Conservation (phyloP, 64 coral and sea anemone genomes). For the Acropora tenuis region DNA sequence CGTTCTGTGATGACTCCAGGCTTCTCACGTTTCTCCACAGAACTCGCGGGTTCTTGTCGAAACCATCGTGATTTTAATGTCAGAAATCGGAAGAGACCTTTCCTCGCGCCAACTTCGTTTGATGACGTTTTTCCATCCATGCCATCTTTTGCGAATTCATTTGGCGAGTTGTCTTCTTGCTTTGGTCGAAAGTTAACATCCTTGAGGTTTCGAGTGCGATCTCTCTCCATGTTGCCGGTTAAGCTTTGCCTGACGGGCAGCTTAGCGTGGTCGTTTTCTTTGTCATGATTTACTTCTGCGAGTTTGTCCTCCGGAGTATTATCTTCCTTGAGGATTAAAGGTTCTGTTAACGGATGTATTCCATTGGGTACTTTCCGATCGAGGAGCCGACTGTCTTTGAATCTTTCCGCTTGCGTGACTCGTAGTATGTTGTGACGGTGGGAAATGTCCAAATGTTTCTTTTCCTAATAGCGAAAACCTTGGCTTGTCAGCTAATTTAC, state of each 20-base stretch:
- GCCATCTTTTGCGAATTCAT: not conserved
- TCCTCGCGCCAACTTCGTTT: not conserved
- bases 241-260: not conserved
- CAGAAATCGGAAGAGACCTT: not conserved
- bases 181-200: not conserved
- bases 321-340: not conserved
- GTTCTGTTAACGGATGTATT: not conserved
- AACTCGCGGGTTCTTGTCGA: not conserved
- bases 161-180: not conserved
- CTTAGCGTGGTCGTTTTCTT: not conserved
- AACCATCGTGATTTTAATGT: not conserved
- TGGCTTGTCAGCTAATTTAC: not conserved
- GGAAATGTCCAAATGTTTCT: not conserved
- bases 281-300: not conserved
- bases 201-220: not conserved
- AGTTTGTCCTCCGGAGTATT: not conserved
- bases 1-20: not conserved
- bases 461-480: not conserved
- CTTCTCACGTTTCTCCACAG: not conserved
- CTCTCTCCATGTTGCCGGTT: not conserved
- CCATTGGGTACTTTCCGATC: not conserved
- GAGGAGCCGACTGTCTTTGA: not conserved
- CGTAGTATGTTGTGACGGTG: not conserved
- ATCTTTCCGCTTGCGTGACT: not conserved
- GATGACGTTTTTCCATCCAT: not conserved